Evolutionary conservation across 2,113 vertebrate species (phyloP).

Genomic region (Phoxinus phoxinus): DNA sequence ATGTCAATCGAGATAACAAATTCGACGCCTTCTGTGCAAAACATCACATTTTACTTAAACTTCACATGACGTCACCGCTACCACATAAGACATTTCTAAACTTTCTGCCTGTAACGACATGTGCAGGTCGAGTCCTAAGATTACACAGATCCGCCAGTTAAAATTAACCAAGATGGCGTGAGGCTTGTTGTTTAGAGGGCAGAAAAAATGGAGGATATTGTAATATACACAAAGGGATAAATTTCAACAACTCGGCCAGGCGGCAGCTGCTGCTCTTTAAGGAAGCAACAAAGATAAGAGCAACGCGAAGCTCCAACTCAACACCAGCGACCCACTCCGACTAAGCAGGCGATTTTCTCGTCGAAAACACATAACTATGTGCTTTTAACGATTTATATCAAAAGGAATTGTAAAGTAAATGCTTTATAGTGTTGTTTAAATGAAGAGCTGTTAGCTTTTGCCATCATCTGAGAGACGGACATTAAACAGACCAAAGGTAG

Average conservation of each 20-base stretch:
- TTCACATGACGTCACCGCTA: conserved; percentile 81
- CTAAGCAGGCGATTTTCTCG: conserved; percentile 25
- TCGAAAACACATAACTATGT: conserved; percentile 40
- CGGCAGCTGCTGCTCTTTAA: conserved; percentile 84
- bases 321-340: conserved; percentile 52
- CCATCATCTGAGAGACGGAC: conserved; percentile 70
- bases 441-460: conserved; percentile 68
- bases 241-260: conserved; percentile 88
- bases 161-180: conserved; percentile 99
- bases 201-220: conserved; percentile 99
- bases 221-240: conserved; percentile 99
- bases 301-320: conserved; percentile 54
- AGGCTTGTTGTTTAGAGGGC: conserved; percentile 98
- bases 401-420: conserved; percentile 49
- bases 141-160: conserved; percentile 75
- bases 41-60: conserved; percentile 70
- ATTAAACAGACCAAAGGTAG: conserved; percentile 73
- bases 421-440: conserved; percentile 69
- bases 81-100: conserved; percentile 76
- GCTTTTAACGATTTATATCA: conserved; percentile 18
- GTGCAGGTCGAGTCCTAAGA: conserved; percentile 72
- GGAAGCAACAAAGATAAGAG: conserved; percentile 81
- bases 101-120: conserved; percentile 75
- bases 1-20: conserved; percentile 38
- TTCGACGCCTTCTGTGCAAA: conserved; percentile 53